These are phyloP conservation scores for Masticophis lateralis DNA, from an alignment of 2,797 vertebrate genomes.

Conservation along the genomic window DNA sequence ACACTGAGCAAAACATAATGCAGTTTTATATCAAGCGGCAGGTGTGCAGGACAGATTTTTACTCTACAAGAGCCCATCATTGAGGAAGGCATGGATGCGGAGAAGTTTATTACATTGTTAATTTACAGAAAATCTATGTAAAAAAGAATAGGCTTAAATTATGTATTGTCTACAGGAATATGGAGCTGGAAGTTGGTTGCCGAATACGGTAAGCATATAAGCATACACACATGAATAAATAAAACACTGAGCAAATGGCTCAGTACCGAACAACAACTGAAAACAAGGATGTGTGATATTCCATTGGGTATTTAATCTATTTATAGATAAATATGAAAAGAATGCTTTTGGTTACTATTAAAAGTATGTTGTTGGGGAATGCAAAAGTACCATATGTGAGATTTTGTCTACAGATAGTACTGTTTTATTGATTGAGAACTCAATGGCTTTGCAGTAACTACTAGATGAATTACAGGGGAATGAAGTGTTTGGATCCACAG, in stretches of 20 bases:
- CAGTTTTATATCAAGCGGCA: not conserved
- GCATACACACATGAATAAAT: not conserved
- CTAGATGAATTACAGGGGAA: not conserved
- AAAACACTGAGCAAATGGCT: not conserved
- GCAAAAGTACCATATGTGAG: not conserved
- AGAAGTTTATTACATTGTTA: not conserved
- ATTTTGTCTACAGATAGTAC: not conserved
- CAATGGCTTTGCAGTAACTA: not conserved
- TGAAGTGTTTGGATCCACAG: not conserved
- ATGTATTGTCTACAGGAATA: not conserved
- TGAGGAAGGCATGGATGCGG: not conserved
- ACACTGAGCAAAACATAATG: not conserved
- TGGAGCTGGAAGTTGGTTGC: not conserved
- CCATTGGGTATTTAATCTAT: not conserved
- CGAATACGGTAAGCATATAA: not conserved
- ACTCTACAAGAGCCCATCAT: not conserved
- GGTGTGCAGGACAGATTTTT: not conserved
- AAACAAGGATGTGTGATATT: not conserved
- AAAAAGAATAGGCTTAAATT: not conserved
- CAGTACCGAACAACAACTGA: not conserved
- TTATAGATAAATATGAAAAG: not conserved
- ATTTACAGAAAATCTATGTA: not conserved
- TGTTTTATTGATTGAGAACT: not conserved
- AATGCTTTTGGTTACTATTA: not conserved
- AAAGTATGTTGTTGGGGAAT: not conserved